Evolutionary conservation across 2,113 vertebrate species (phyloP).

Genomic region (Entosphenus tridentatus): DNA sequence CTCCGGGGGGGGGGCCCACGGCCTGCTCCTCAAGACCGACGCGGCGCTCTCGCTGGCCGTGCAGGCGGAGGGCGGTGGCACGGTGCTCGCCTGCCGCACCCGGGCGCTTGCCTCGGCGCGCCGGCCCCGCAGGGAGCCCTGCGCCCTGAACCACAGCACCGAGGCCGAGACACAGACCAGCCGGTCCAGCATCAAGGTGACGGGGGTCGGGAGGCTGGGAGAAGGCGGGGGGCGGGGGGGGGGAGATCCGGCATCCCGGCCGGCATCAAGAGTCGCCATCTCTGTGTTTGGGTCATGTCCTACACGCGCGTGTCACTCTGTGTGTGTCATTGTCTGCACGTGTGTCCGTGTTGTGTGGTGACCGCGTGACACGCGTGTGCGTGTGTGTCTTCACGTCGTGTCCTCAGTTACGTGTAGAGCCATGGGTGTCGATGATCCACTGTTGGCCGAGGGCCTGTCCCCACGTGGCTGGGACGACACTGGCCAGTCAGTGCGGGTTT

Average conservation of each 20-base stretch:
- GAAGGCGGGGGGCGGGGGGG: not conserved
- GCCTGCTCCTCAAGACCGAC: slow-evolving; percentile 66
- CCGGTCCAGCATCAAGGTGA: slow-evolving; percentile 44
- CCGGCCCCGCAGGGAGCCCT: slow-evolving; percentile 28
- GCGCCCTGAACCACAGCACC: slow-evolving; percentile 28
- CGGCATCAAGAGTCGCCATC: no score
- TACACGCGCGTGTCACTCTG: no score
- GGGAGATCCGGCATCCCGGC: not conserved
- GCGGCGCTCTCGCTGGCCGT: slow-evolving; percentile 53
- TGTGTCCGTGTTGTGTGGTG: no score
- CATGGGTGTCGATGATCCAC: no score
- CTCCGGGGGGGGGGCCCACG: slow-evolving; percentile 29
- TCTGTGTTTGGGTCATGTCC: no score
- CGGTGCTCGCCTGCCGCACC: slow-evolving; percentile 16
- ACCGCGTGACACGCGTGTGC: no score
- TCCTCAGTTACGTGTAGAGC: no score
- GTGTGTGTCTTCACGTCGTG: no score
- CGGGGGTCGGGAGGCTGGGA: not conserved
- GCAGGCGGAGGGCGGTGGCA: slow-evolving; percentile 41
- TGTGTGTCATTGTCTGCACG: no score
- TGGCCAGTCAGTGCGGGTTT: no score
- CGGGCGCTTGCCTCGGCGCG: slow-evolving; percentile 17
- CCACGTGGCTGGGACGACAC: no score
- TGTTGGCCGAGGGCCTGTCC: no score
- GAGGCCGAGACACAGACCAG: slow-evolving; percentile 77